Evolutionary conservation across 2,113 vertebrate genomes (phyloP).

Genomic region (Phasianus colchicus): DNA sequence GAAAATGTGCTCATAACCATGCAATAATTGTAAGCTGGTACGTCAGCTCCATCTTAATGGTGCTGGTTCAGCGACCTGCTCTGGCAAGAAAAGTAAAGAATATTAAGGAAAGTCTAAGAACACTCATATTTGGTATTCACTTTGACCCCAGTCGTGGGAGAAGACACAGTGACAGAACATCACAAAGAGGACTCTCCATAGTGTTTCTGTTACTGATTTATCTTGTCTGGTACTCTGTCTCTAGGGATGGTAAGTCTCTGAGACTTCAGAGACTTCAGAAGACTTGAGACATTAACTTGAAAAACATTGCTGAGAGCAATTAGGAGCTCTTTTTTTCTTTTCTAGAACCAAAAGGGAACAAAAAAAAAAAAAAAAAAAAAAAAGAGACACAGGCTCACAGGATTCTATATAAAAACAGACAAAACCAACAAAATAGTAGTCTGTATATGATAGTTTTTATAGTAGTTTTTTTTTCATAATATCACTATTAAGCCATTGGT

Average conservation of each 20-base stretch:
- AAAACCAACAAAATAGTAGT: background rate
- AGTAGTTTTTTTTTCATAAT: background rate
- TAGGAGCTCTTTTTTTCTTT: background rate
- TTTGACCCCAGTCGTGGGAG: background rate
- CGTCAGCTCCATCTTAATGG: background rate
- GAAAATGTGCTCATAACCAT: background rate
- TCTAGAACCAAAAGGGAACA: background rate
- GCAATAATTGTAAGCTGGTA: accelerated
- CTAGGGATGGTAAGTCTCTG: background rate
- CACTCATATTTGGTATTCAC: background rate
- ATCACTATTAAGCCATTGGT: background rate
- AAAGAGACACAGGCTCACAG: background rate
- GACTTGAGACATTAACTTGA: background rate
- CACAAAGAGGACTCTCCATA: background rate
- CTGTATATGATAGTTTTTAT: background rate
- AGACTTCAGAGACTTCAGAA: slow-evolving; percentile 27
- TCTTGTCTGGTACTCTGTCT: background rate
- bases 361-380: background rate
- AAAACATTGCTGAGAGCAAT: background rate
- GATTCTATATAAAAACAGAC: background rate
- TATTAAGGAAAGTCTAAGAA: background rate
- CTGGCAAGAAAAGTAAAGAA: background rate
- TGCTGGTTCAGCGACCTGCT: background rate
- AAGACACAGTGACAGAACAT: background rate
- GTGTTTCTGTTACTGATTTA: slow-evolving; percentile 39